Conservation (phyloP, 2,113 vertebrate species). For the Corapipo altera region DNA sequence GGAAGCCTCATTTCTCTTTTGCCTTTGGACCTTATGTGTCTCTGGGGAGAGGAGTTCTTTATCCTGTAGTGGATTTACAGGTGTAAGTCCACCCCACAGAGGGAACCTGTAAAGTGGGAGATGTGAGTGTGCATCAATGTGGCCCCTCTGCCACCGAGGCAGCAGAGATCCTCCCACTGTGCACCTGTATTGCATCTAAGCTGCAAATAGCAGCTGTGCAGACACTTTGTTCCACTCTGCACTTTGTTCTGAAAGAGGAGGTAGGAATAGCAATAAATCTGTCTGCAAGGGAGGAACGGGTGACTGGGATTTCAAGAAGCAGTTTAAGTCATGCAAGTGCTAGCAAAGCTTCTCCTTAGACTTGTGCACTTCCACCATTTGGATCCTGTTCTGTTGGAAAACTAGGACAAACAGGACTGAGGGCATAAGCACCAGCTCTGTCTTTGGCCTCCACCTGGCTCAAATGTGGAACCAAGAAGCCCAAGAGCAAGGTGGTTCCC, state of each 20-base stretch:
- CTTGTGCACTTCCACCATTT: rapidly evolving
- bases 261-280: neutral
- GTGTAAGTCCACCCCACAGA: neutral
- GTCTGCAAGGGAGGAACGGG: neutral
- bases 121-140: neutral
- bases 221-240: neutral
- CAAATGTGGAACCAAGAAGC: neutral
- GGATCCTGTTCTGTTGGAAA: neutral
- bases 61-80: rapidly evolving
- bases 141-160: neutral
- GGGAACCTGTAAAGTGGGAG: neutral
- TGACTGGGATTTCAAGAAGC: neutral
- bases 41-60: neutral
- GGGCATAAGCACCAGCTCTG: neutral
- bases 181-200: rapidly evolving
- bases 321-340: neutral
- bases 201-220: neutral
- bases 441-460: neutral
- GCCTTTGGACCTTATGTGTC: neutral
- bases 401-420: rapidly evolving
- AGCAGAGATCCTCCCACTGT: neutral
- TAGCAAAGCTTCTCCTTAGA: neutral
- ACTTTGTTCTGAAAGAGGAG: neutral
- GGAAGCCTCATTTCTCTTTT: neutral
- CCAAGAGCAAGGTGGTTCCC: neutral